These are phyloP conservation scores for Mamestra brassicae DNA, from an alignment of 2,888 invertebrate species.

Conservation along the genomic window DNA sequence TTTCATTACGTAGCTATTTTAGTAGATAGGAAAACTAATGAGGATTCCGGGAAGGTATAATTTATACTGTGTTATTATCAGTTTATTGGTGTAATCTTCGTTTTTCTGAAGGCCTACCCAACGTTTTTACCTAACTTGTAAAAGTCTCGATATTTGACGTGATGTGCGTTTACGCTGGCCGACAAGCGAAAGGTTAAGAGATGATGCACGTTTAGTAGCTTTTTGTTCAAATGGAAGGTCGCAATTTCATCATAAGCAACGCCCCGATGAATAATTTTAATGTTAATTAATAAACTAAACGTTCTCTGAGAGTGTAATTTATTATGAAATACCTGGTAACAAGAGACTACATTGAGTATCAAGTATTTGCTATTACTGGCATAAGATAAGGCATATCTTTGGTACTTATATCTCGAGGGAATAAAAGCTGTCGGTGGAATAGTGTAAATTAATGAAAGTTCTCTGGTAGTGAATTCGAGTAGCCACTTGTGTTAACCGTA, in stretches of 20 bases:
- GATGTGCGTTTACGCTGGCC: no score
- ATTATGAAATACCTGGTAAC: constrained; percentile 23
- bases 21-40: no score
- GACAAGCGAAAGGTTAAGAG: not conserved
- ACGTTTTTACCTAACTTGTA: no score
- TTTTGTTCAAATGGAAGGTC: constrained; percentile 7
- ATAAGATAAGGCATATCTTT: constrained; percentile 27
- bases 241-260: constrained; percentile 26
- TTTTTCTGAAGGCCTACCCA: no score
- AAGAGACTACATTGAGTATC: constrained; percentile 25
- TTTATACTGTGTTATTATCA: no score
- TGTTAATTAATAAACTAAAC: constrained; percentile 17
- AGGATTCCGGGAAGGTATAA: no score
- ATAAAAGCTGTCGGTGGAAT: constrained; percentile 23
- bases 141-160: no score
- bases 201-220: not conserved
- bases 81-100: no score
- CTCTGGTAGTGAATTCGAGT: not conserved
- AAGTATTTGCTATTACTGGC: constrained; percentile 36
- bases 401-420: constrained; percentile 19
- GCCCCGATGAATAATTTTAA: constrained; percentile 32
- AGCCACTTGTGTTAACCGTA: constrained; percentile 10
- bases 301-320: constrained; percentile 23
- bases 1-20: no score
- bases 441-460: constrained; percentile 18